phyloP scores from a whole-genome alignment of 1,140 invertebrate species.

The Chlorops oryzae region DNA sequence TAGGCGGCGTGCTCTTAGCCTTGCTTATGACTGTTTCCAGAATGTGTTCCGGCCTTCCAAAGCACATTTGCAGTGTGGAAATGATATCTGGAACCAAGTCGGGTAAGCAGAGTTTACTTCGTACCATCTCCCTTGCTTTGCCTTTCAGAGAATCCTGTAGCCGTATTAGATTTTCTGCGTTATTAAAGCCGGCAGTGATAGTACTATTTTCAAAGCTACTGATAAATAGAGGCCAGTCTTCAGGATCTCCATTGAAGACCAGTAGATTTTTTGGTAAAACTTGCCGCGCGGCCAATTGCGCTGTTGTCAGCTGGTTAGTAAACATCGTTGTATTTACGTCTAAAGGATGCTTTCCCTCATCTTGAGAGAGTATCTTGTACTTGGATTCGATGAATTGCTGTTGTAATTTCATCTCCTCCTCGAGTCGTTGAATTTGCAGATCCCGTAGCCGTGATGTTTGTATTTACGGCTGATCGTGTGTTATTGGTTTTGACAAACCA shows the following conservation, averaged over 20 bases:
- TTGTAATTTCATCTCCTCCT: constrained; percentile 9
- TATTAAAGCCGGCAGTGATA: too few relatives aligned
- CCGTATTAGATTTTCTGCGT: too few relatives aligned
- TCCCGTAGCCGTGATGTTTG: too few relatives aligned
- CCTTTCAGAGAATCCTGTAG: too few relatives aligned
- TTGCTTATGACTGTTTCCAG: background rate
- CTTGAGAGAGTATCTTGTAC: constrained; percentile 4
- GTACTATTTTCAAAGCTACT: constrained; percentile 10
- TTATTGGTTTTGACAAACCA: too few relatives aligned
- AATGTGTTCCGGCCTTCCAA: constrained; percentile 7
- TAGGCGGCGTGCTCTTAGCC: background rate
- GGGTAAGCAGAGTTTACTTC: background rate
- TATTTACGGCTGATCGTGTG: too few relatives aligned
- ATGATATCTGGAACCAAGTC: constrained; percentile 7
- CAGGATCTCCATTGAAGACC: constrained; percentile 8
- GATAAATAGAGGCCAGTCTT: constrained; percentile 9
- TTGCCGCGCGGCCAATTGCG: constrained; percentile 4
- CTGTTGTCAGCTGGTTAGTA: background rate
- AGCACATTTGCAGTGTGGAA: constrained; percentile 5
- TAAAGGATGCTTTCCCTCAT: background rate
- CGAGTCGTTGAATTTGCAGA: constrained; percentile 4
- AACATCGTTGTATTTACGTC: too few relatives aligned
- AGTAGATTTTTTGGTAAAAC: background rate
- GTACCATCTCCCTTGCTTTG: constrained; percentile 1
- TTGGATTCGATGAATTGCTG: constrained; percentile 4